phyloP scores from a whole-genome alignment of 1,140 invertebrate genomes.

The Drosophila busckii region DNA sequence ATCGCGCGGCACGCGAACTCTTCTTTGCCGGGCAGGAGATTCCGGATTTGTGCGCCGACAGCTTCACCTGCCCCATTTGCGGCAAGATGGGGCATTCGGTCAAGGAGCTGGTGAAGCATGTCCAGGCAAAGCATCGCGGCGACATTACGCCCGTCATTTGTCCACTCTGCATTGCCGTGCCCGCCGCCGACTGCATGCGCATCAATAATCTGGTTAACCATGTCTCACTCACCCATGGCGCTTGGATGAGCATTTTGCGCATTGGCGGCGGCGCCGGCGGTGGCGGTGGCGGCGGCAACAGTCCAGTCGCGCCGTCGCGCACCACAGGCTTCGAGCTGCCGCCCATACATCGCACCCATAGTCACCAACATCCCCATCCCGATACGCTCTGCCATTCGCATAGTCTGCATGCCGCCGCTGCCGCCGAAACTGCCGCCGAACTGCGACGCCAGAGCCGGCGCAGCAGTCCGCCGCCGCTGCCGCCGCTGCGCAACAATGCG shows the following conservation, averaged over 20 bases:
- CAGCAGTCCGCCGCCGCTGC: background rate
- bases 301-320: background rate
- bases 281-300: no score
- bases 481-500: no score
- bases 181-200: background rate
- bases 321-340: constrained; percentile 1
- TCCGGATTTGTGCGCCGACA: constrained; percentile 38
- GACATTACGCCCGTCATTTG: constrained; percentile 35
- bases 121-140: constrained; percentile 9
- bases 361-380: background rate
- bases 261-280: background rate
- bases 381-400: no score
- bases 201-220: constrained; percentile 22
- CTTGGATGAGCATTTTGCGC: background rate
- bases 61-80: constrained; percentile 54
- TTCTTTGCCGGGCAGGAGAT: constrained; percentile 39
- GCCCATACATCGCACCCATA: background rate
- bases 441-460: background rate
- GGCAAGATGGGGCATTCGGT: constrained; percentile 32
- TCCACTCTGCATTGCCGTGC: constrained; percentile 37
- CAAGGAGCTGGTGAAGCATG: constrained; percentile 28
- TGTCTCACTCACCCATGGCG: constrained; percentile 15
- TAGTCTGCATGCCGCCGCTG: no score
- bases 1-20: constrained; percentile 17
- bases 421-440: constrained; percentile 3